A percentile compares a stretch with the other conserved stretches of the same genome.
phyloP scores from a whole-genome alignment of 2,888 invertebrate genomes.

The Invenusta paracnida region DNA sequence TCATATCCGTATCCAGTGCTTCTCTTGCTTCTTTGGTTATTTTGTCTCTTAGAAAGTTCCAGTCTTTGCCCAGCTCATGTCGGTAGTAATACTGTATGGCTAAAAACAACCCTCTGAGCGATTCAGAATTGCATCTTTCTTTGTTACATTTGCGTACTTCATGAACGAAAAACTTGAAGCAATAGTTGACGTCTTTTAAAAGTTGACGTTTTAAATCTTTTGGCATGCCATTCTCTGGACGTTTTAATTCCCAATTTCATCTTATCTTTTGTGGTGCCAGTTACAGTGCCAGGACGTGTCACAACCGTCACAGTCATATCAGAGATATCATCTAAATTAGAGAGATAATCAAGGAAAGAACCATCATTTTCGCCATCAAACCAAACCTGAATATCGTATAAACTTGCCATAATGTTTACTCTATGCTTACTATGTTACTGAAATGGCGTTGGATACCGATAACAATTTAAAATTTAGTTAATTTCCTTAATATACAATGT shows the following conservation, averaged over 20 bases:
- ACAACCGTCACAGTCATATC: no score
- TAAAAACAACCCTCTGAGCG: background rate
- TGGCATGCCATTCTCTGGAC: background rate
- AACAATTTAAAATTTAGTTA: no score
- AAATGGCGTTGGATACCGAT: no score
- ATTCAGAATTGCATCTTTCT: slow-evolving; percentile 6
- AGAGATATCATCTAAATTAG: no score
- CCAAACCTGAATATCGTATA: no score
- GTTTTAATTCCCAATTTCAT: background rate
- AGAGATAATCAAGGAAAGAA: no score
- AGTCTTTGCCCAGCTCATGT: background rate
- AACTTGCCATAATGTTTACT: no score
- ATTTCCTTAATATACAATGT: no score
- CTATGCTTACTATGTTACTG: no score
- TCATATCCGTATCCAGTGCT: background rate
- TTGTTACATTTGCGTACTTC: slow-evolving; percentile 1
- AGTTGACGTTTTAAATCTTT: background rate
- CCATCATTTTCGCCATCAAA: no score
- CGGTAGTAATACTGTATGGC: slow-evolving; percentile 2
- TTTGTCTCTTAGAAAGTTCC: background rate
- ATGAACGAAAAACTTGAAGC: background rate
- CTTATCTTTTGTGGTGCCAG: background rate
- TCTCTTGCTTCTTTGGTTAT: background rate
- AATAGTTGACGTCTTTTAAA: background rate
- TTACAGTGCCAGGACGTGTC: no score